These are phyloP conservation scores for Anoncus sp. DNA, from an alignment of 2,888 invertebrate genomes.

Conservation along the genomic window DNA sequence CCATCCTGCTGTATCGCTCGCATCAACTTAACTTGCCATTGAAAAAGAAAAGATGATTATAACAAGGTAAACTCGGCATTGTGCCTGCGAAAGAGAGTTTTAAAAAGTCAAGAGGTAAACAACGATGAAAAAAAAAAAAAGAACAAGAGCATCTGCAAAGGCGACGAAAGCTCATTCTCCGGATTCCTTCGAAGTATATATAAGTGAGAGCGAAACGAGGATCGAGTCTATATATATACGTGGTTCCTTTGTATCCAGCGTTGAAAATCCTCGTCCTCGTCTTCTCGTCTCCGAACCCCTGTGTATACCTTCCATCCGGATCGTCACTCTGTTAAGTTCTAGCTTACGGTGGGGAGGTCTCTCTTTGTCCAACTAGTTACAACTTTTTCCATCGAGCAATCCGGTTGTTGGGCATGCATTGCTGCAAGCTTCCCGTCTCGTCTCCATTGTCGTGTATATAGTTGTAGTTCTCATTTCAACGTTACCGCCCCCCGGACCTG, in stretches of 20 bases:
- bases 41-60: constrained; percentile 3
- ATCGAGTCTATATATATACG: constrained; percentile 6
- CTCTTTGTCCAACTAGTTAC: constrained; percentile 70
- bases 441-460: constrained; percentile 28
- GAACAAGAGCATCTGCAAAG: not conserved
- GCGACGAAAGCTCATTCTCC: constrained; percentile 34
- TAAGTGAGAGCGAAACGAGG: constrained; percentile 37
- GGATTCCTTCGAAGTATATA: constrained; percentile 23
- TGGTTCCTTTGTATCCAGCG: constrained; percentile 28
- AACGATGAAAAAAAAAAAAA: constrained; percentile 1
- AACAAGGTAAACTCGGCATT: not conserved
- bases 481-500: not conserved
- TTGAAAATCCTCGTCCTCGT: constrained; percentile 32
- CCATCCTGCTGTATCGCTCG: too few relatives aligned
- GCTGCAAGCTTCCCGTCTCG: constrained; percentile 49
- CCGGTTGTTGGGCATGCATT: constrained; percentile 40
- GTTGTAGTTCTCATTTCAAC: constrained; percentile 12
- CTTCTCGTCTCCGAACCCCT: not conserved
- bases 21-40: constrained; percentile 1
- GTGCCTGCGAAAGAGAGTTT: constrained; percentile 13
- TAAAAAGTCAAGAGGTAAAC: constrained; percentile 20
- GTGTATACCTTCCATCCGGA: constrained; percentile 27
- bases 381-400: constrained; percentile 74
- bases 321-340: constrained; percentile 65
- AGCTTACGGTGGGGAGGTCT: constrained; percentile 56